A percentile compares a stretch with the other conserved stretches of the same genome.
Conservation (phyloP, 2,888 invertebrate species). For the Trileptium ribeirensis region DNA sequence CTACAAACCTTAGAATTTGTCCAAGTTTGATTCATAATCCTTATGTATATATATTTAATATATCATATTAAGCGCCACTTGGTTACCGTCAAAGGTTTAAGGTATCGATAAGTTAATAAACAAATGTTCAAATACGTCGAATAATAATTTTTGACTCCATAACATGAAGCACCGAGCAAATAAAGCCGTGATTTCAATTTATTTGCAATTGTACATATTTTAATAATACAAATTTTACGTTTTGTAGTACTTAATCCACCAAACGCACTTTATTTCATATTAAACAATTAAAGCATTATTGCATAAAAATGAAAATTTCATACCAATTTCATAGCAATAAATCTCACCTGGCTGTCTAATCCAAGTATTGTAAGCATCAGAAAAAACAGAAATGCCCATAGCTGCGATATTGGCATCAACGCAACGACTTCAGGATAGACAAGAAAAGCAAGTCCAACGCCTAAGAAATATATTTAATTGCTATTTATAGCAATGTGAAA, state of each 20-base stretch:
- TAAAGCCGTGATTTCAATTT: not conserved
- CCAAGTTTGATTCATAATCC: no score
- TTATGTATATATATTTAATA: no score
- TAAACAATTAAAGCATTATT: not conserved
- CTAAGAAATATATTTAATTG: no score
- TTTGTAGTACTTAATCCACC: no score
- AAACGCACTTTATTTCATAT: not conserved
- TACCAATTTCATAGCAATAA: not conserved
- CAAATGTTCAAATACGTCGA: no score
- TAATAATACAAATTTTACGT: not conserved
- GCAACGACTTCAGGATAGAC: conserved; percentile 53
- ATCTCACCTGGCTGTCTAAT: conserved; percentile 40
- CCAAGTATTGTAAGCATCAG: conserved; percentile 49
- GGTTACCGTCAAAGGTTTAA: no score
- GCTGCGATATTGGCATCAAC: conserved; percentile 49
- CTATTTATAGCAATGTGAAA: no score
- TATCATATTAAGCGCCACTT: no score
- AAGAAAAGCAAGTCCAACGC: conserved; percentile 52
- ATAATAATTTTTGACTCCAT: no score
- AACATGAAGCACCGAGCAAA: no score
- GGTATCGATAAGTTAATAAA: no score
- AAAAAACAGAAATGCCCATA: conserved; percentile 52
- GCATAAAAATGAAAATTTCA: not conserved
- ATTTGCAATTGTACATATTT: not conserved
- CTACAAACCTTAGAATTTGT: no score